A percentile compares a stretch with the other conserved stretches of the same genome.
phyloP scores from a whole-genome alignment of 2,888 invertebrate species.

The Crocallis elinguaria region DNA sequence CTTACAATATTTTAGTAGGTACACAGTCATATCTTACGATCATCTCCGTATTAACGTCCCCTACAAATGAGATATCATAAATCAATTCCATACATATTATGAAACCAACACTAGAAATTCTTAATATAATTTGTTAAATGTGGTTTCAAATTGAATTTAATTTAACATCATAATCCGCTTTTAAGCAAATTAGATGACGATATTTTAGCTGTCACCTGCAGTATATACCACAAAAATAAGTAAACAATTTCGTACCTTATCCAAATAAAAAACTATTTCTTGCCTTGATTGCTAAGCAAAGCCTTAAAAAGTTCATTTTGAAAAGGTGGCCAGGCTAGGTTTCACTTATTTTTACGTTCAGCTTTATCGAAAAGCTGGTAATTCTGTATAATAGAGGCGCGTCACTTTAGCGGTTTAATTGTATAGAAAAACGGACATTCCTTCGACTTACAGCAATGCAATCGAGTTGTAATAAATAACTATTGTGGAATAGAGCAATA shows the following conservation, averaged over 20 bases:
- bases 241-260: background rate
- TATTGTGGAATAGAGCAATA: conserved; percentile 70
- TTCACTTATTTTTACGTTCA: background rate
- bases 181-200: conserved; percentile 44
- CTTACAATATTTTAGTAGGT: conserved; percentile 37
- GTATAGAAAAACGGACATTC: conserved; percentile 58
- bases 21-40: conserved; percentile 46
- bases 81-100: conserved; percentile 33
- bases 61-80: conserved; percentile 43
- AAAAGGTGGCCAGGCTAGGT: background rate
- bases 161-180: conserved; percentile 43
- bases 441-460: conserved; percentile 50
- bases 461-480: conserved; percentile 59
- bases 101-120: conserved; percentile 18
- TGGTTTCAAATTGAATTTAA: conserved; percentile 35
- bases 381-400: conserved; percentile 36
- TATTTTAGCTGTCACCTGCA: conserved; percentile 43
- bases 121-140: conserved; percentile 37
- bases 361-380: conserved; percentile 11
- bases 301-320: background rate
- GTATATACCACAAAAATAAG: background rate
- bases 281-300: background rate
- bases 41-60: conserved; percentile 44
- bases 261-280: background rate
- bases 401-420: conserved; percentile 49